Conservation (phyloP, 2,113 vertebrate genomes). For the Phylloscopus trochilus region DNA sequence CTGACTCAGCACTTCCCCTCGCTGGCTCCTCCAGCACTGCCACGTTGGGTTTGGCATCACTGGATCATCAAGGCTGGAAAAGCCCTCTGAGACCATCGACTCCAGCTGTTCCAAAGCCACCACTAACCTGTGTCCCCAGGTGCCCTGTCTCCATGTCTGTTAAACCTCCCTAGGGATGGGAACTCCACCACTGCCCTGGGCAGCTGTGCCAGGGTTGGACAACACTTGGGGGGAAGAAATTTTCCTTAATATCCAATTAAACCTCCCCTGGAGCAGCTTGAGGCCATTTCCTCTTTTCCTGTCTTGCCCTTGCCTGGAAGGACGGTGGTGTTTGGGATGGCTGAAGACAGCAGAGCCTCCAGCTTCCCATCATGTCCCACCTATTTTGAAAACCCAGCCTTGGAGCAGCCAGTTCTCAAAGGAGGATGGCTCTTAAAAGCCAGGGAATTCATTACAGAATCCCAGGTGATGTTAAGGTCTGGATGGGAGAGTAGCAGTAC, state of each 20-base stretch:
- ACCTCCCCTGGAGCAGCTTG: not conserved
- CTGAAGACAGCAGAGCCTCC: not conserved
- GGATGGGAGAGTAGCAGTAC: not conserved
- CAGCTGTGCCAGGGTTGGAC: not conserved
- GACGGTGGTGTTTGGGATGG: not conserved
- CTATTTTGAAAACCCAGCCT: not conserved
- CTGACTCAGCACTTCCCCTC: not conserved
- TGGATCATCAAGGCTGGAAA: not conserved
- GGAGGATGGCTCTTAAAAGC: not conserved
- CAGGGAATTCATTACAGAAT: not conserved
- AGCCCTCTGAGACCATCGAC: not conserved
- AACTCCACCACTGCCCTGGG: not conserved
- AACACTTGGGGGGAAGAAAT: not conserved
- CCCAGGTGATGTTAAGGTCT: not conserved
- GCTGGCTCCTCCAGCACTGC: not conserved
- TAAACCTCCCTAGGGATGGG: not conserved
- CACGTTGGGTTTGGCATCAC: not conserved
- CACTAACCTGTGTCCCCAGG: not conserved
- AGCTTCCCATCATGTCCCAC: rapidly evolving
- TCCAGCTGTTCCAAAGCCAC: not conserved
- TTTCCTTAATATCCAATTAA: not conserved
- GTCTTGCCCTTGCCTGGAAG: not conserved
- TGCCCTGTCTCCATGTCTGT: rapidly evolving
- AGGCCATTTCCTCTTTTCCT: not conserved
- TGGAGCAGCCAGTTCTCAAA: not conserved